Evolutionary conservation across 2,888 invertebrate genomes (phyloP).

Genomic region (Sinhomidia bicolor): DNA sequence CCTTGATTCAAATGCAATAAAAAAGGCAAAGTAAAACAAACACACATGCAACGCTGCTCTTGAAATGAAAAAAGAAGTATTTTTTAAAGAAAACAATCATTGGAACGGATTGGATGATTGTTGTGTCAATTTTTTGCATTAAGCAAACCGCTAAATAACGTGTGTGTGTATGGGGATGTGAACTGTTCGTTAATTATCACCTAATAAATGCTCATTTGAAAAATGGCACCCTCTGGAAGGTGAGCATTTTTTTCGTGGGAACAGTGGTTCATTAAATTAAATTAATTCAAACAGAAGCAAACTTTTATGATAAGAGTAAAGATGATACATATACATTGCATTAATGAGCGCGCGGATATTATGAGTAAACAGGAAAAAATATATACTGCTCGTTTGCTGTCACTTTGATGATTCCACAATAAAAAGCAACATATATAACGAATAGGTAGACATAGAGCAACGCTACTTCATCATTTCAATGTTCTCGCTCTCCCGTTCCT

Average conservation of each 20-base stretch:
- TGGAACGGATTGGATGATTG: background rate
- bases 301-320: constrained; percentile 60
- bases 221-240: constrained; percentile 58
- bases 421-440: background rate
- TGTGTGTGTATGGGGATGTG: background rate
- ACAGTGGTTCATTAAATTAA: constrained; percentile 64
- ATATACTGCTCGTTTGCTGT: constrained; percentile 47
- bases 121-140: background rate
- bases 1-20: background rate
- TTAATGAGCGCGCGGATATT: background rate
- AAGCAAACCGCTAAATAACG: constrained; percentile 8
- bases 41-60: constrained; percentile 10
- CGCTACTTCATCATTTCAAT: background rate
- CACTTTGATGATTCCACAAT: constrained; percentile 24
- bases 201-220: constrained; percentile 42
- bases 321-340: background rate
- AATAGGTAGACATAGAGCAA: constrained; percentile 29
- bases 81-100: background rate
- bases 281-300: constrained; percentile 54
- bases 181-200: constrained; percentile 50
- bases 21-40: background rate
- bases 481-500: background rate
- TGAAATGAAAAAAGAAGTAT: too few relatives aligned
- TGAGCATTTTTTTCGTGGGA: constrained; percentile 67
- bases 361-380: background rate